Conservation (phyloP, 2,113 vertebrate genomes). For the Mungos mungo region DNA sequence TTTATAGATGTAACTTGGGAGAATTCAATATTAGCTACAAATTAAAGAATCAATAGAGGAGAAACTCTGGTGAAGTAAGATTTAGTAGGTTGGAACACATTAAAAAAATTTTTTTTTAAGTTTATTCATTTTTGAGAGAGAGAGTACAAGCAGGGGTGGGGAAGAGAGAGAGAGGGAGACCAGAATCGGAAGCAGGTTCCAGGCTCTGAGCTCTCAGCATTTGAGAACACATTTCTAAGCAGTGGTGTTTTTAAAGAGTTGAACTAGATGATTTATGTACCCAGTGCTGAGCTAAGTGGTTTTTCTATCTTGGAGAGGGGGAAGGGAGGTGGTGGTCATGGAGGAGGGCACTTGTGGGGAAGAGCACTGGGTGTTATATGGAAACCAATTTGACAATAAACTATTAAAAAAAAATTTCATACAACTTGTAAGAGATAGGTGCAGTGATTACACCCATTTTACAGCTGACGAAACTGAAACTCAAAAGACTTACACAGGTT, state of each 20-base stretch:
- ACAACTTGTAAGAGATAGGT: background rate
- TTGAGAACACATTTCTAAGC: conserved; percentile 21
- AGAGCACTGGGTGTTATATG: no score
- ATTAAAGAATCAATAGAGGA: background rate
- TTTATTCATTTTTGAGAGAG: no score
- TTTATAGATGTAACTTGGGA: background rate
- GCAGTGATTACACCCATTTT: background rate
- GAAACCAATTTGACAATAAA: no score
- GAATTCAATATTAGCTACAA: conserved; percentile 3
- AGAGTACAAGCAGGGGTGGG: no score
- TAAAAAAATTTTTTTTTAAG: background rate
- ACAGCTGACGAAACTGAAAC: background rate
- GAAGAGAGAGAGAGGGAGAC: no score
- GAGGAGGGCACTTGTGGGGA: no score
- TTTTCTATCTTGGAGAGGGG: background rate
- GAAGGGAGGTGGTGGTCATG: no score
- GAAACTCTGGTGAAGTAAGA: background rate
- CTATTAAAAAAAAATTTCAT: background rate
- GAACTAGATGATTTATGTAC: background rate
- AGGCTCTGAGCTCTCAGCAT: no score
- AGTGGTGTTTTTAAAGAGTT: conserved; percentile 1
- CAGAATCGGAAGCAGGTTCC: no score
- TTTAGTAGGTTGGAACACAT: background rate
- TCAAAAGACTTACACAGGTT: background rate
- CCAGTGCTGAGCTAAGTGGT: background rate